phyloP scores from a whole-genome alignment of 2,797 vertebrate genomes.

The Neoniphon sammara region DNA sequence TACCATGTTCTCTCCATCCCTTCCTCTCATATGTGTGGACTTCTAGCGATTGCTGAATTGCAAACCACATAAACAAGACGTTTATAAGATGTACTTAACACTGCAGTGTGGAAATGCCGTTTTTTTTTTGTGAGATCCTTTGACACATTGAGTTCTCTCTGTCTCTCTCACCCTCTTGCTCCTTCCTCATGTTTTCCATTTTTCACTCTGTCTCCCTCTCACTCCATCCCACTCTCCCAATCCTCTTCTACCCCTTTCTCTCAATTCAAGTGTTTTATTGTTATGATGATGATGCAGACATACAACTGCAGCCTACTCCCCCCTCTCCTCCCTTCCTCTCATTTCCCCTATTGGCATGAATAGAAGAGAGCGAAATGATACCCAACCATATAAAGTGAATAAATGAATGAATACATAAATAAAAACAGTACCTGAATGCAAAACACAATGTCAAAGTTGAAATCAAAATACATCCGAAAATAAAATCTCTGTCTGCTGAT shows the following conservation, averaged over 20 bases:
- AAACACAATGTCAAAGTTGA: background rate
- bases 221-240: conserved; percentile 18
- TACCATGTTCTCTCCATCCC: background rate
- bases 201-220: conserved; percentile 8
- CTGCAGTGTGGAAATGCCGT: background rate
- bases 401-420: too few species aligned
- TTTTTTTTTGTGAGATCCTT: background rate
- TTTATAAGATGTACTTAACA: conserved; percentile 49
- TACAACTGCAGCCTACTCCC: background rate
- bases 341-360: conserved; percentile 6
- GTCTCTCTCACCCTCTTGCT: conserved; percentile 13
- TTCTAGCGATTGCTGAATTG: background rate
- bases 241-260: background rate
- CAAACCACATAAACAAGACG: conserved; percentile 24
- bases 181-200: conserved; percentile 8
- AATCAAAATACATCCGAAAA: conserved; percentile 10
- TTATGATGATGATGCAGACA: background rate
- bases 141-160: conserved; percentile 15
- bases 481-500: conserved; percentile 17
- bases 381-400: background rate
- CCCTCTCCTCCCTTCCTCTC: background rate
- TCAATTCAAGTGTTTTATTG: background rate
- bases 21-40: background rate
- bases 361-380: conserved; percentile 1
- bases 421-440: background rate